phyloP scores from a whole-genome alignment of 2,888 invertebrate genomes.

The Pardosa pseudoannulata region DNA sequence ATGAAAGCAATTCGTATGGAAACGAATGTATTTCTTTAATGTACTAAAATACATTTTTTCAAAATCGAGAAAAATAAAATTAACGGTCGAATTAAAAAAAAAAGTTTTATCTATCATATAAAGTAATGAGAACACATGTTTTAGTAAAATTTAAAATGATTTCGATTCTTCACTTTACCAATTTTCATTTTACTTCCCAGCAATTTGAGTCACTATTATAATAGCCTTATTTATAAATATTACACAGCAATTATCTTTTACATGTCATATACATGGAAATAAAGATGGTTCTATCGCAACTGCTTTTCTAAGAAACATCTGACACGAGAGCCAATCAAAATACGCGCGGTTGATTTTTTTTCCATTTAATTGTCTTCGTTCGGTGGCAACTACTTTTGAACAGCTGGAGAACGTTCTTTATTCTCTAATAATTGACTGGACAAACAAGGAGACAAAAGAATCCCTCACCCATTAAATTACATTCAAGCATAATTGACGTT shows the following conservation, averaged over 20 bases:
- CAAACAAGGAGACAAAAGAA: conserved; percentile 34
- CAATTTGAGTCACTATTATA: too few relatives aligned
- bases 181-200: too few relatives aligned
- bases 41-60: too few relatives aligned
- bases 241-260: not conserved
- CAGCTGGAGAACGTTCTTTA: conserved; percentile 1
- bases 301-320: not conserved
- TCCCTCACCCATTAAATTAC: not conserved
- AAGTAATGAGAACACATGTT: too few relatives aligned
- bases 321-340: conserved; percentile 48
- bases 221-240: not conserved
- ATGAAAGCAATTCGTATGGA: too few relatives aligned
- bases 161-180: too few relatives aligned
- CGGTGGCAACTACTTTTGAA: conserved; percentile 21
- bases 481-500: not conserved
- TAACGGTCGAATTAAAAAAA: too few relatives aligned
- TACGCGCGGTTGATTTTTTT: not conserved
- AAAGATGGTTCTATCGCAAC: not conserved
- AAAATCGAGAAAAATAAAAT: too few relatives aligned
- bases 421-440: conserved; percentile 34
- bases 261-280: not conserved
- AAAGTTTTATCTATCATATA: too few relatives aligned
- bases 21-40: too few relatives aligned
- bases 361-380: conserved; percentile 35
- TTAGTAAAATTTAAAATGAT: too few relatives aligned